Base-by-base conservation (phyloP, 2,113 vertebrate species). In the Hippoglossus stenolepis region DNA sequence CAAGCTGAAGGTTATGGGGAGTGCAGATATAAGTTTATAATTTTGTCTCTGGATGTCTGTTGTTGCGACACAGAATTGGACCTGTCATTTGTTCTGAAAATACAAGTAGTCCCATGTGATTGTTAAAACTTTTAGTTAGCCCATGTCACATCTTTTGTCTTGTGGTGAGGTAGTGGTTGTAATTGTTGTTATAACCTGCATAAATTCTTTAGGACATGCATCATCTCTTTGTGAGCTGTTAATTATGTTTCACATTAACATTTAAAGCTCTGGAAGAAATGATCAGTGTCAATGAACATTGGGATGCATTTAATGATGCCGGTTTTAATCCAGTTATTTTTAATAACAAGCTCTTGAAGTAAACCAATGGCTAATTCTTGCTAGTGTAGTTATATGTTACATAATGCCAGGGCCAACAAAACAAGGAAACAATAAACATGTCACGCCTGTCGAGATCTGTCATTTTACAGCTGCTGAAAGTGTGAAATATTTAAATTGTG, bases 1-100 rank as follows among this genome's bases (percentile, higher is more conserved):
- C 49, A 47, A 70, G 57, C 71, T 73, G 45, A 65, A 85, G 56
- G 68, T 73, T 78, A 47, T 65, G 45, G 8, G 53, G 69, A 69
- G 69, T 59, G 15, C 49, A 67, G 28, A 67, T 80, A 40, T 56
- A 78, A 24, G 18, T 65, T 67, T 56, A 45, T 59, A 60, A 73
- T 73, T 59, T 35, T 70, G 24, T 69, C 68, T 77, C 49, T 40
- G 70, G 24, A 72, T 63, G 40, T 23, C 20, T 72, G 28, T 38
- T 56, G 49, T 26, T 51, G 18, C 15, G 35, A 26, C 9, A 21
- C 13, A 9, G 35, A 47, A 28, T 4, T 70, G 15, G 65, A 68
- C 49, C 1, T 54, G 49, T 54, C 20, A 54, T 54, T 54, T 21
- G 20, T n/a, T 35, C 2, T 26, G 17, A 47, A 5, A 54, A 31